Percentiles rank a stretch among this genome's conserved stretches.
These are phyloP conservation scores for Malacosoma neustria DNA, from an alignment of 2,888 invertebrate species.

Conservation along the genomic window DNA sequence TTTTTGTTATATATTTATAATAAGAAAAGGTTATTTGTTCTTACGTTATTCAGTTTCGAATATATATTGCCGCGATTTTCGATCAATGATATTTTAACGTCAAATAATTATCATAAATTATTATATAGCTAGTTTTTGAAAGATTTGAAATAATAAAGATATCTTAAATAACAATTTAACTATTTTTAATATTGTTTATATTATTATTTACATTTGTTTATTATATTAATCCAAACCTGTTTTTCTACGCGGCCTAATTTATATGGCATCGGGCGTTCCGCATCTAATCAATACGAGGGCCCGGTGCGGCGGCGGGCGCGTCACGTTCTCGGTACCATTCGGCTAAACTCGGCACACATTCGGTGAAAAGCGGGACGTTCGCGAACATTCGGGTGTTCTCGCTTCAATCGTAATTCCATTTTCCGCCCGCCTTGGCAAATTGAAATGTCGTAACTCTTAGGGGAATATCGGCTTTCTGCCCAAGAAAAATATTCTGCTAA, in stretches of 20 bases:
- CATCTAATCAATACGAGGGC: constrained; percentile 73
- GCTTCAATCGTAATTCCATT: constrained; percentile 75
- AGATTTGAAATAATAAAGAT: no score
- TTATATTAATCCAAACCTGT: constrained; percentile 31
- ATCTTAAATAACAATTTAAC: constrained; percentile 3
- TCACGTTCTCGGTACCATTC: constrained; percentile 40
- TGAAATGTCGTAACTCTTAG: constrained; percentile 76
- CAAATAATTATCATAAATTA: no score
- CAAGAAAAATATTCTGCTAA: constrained; percentile 71
- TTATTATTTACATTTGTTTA: constrained; percentile 3
- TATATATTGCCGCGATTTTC: no score
- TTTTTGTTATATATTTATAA: no score
- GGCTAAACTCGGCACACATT: constrained; percentile 37
- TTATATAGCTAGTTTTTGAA: no score
- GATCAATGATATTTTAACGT: no score
- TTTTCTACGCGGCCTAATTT: constrained; percentile 72
- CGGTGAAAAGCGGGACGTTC: constrained; percentile 36
- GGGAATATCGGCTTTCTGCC: constrained; percentile 75
- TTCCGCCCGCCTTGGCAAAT: constrained; percentile 77
- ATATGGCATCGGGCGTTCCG: constrained; percentile 72
- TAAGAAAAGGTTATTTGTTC: no score
- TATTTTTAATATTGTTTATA: constrained; percentile 2
- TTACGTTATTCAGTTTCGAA: no score
- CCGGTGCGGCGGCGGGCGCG: constrained; percentile 62
- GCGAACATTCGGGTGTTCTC: constrained; percentile 54